Percentiles rank a stretch among this genome's conserved stretches.
Evolutionary conservation across 1,140 invertebrate species (phyloP).

Genomic region (Zaprionus vittiger): DNA sequence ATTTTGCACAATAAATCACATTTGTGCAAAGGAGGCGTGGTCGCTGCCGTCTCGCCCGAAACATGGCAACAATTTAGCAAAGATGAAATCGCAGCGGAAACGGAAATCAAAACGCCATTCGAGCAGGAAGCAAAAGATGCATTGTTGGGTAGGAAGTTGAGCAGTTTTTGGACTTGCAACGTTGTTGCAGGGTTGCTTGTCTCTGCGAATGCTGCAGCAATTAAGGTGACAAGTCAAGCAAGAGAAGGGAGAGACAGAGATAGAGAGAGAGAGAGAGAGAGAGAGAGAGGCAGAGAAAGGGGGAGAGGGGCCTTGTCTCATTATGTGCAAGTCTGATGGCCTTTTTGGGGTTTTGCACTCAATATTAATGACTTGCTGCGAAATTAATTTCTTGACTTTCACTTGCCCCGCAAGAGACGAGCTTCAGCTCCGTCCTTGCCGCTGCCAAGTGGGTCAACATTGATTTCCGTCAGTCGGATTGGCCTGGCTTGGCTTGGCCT

Average conservation of each 20-base stretch:
- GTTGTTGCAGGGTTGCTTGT: slow-evolving; percentile 4
- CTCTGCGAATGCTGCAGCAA: slow-evolving; percentile 51
- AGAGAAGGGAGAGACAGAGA: not conserved
- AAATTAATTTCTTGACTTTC: slow-evolving; percentile 81
- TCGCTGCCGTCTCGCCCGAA: slow-evolving; percentile 34
- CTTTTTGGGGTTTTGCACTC: slow-evolving; percentile 72
- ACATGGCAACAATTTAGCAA: slow-evolving; percentile 45
- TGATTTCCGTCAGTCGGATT: slow-evolving; percentile 70
- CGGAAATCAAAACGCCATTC: slow-evolving; percentile 63
- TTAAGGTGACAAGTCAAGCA: slow-evolving; percentile 46
- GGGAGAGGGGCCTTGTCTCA: slow-evolving; percentile 39
- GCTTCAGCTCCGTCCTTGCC: slow-evolving; percentile 44
- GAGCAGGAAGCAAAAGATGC: slow-evolving; percentile 33
- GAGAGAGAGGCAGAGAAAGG: slow-evolving; percentile 10
- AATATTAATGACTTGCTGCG: slow-evolving; percentile 79
- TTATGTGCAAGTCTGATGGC: slow-evolving; percentile 60
- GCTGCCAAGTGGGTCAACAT: slow-evolving; percentile 74
- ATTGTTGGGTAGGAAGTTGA: slow-evolving; percentile 3
- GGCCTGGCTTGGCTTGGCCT: slow-evolving; percentile 3
- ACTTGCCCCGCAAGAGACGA: slow-evolving; percentile 28
- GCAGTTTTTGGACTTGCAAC: slow-evolving; percentile 3
- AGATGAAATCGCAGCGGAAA: slow-evolving; percentile 57
- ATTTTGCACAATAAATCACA: slow-evolving; percentile 68
- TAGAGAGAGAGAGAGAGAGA: not conserved
- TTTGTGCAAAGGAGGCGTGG: slow-evolving; percentile 34